A percentile compares a stretch with the other conserved stretches of the same genome.
Evolutionary conservation across 2,113 vertebrate species (phyloP).

Genomic region (Phoxinus phoxinus): DNA sequence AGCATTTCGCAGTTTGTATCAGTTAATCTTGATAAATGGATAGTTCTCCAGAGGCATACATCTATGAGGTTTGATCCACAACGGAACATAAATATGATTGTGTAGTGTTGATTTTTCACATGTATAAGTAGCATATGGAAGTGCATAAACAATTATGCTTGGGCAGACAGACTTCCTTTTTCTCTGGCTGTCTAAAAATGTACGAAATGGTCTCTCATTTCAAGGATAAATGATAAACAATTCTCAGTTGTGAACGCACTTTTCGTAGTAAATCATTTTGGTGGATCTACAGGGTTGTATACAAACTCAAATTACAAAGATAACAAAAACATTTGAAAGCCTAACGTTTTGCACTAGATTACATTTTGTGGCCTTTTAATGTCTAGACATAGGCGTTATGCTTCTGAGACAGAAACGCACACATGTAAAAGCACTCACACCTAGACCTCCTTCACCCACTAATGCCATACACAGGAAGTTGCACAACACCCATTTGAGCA

Average conservation of each 20-base stretch:
- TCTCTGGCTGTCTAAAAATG: neutral
- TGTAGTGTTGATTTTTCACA: neutral
- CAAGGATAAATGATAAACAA: neutral
- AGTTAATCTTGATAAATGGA: neutral
- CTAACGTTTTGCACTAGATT: neutral
- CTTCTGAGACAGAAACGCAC: constrained; percentile 8
- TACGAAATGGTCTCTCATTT: neutral
- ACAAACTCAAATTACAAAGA: neutral
- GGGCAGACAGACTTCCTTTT: neutral
- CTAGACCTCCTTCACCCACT: neutral
- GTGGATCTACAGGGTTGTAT: neutral
- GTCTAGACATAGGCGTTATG: neutral
- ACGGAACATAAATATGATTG: neutral
- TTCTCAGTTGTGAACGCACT: neutral
- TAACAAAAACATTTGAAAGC: neutral
- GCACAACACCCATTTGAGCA: neutral
- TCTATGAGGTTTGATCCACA: neutral
- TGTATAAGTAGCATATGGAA: neutral
- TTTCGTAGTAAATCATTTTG: neutral
- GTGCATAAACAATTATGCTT: neutral
- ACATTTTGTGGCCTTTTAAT: neutral
- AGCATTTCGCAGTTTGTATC: neutral
- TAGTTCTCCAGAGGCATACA: neutral
- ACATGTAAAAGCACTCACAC: neutral
- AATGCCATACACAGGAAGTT: constrained; percentile 34